Conservation (phyloP, 2,797 vertebrate genomes). For the Cynopterus sphinx region DNA sequence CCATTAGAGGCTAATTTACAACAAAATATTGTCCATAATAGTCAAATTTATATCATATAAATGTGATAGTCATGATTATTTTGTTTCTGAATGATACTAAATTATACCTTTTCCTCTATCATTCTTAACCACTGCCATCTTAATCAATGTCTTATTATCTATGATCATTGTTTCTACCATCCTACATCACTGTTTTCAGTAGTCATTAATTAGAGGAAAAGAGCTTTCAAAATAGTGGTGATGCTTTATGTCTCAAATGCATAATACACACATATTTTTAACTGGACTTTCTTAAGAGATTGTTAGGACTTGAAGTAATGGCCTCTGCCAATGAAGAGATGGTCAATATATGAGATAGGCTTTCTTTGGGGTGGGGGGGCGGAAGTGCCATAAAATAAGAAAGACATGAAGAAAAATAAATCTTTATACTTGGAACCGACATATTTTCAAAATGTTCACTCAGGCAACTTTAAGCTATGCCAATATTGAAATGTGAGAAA, state of each 20-base stretch:
- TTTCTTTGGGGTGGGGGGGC: neutral
- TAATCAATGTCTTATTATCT: neutral
- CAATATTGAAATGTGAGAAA: neutral
- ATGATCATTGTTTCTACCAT: neutral
- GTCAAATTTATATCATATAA: neutral
- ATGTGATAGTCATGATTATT: neutral
- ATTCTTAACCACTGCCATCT: neutral
- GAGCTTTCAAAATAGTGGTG: neutral
- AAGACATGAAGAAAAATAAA: slow-evolving; percentile 26
- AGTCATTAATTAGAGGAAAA: slow-evolving; percentile 42
- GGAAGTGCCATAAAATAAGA: neutral
- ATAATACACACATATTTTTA: neutral
- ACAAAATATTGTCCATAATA: neutral
- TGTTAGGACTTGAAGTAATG: slow-evolving; percentile 16
- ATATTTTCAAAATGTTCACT: slow-evolving; percentile 32
- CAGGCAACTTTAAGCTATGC: neutral
- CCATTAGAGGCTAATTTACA: neutral
- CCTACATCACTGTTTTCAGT: neutral
- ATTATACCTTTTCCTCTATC: neutral
- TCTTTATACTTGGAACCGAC: slow-evolving; percentile 30
- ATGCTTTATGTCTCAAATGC: neutral
- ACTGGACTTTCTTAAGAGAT: slow-evolving; percentile 31
- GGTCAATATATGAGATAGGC: neutral
- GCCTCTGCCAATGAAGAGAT: slow-evolving; percentile 18
- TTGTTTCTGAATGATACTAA: neutral